Evolutionary conservation across 2,797 vertebrate species (phyloP), one percentile per base, ranked within the genome.

Genomic region (Spea hammondii): DNA sequence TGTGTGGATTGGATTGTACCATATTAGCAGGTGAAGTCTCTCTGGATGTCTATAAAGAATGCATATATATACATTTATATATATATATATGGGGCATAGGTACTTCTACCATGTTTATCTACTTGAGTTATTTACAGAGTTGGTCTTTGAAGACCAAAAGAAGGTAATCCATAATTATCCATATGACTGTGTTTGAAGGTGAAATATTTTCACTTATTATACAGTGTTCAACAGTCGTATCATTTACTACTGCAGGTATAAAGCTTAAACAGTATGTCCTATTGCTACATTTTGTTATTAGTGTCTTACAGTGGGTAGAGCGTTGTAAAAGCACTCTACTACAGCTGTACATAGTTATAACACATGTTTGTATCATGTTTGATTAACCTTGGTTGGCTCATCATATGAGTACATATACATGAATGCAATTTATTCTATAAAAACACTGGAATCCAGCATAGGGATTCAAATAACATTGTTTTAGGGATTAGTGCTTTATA

Each of bases 1-100:
- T 78, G 8, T 73, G 45, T 17, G 6, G 12, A 51, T 65, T 75
- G 59, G 8, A 57, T 46, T 74, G 11, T 74, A 59, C 17, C 64
- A 55, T 65, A 72, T 64, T 72, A 6, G 49, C 50, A 44, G 46
- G 11, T 46, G 45, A 77, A 62, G 1, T 9, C 12, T 9, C 45
- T 53, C 9, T 64, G 32, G 67, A 55, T 78, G 32, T 65, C 44
- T 32, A 44, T 57, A 65, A 55, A 45, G 68, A 46, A 65, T 64
- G 68, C 50, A 55, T 64, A 17, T 32, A 7, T 57, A 65, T 64
- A 59, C 50, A 55, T 64, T 5, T 32, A 7, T 57, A 32, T 32
- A 32, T 32, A 12, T 64, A 32, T 32, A 32, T 32, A 48, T 5
- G 13, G 46, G 59, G 8, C n/a, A 70, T 64, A 53, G 49, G 49